Conservation (phyloP, 2,113 vertebrate genomes). For the Anseranas semipalmata region DNA sequence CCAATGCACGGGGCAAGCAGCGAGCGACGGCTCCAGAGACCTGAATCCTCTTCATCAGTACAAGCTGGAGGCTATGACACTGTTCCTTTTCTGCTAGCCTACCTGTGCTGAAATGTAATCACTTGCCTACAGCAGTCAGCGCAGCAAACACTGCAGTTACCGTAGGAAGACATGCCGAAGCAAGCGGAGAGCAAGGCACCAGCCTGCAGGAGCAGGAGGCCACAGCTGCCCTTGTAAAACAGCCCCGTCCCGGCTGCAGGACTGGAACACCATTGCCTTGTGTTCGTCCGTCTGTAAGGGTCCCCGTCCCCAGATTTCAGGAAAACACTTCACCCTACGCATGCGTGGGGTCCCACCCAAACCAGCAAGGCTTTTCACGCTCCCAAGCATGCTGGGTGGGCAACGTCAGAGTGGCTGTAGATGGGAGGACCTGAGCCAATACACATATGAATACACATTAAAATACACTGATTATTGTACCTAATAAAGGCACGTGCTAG, state of each 20-base stretch:
- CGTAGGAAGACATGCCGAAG: fast-evolving
- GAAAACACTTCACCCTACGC: not conserved
- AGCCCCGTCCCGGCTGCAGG: not conserved
- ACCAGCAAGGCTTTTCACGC: not conserved
- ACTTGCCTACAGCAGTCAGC: not conserved
- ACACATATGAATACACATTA: not conserved
- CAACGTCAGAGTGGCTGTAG: fast-evolving
- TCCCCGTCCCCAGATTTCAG: not conserved
- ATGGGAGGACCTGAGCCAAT: not conserved
- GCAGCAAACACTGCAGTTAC: not conserved
- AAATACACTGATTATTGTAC: not conserved
- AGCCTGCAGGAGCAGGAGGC: not conserved
- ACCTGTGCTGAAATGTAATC: not conserved
- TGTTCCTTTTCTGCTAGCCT: not conserved
- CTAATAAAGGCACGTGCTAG: not conserved
- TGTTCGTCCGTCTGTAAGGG: not conserved
- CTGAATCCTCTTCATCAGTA: not conserved
- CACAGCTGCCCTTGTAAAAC: not conserved
- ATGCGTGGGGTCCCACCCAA: not conserved
- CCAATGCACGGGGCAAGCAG: fast-evolving
- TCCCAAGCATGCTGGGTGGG: not conserved
- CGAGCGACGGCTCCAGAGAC: fast-evolving
- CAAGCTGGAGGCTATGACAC: not conserved
- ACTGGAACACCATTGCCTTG: fast-evolving
- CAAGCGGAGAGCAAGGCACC: not conserved